Conservation (phyloP, 2,797 vertebrate genomes). For the Brachymystax lenok region DNA sequence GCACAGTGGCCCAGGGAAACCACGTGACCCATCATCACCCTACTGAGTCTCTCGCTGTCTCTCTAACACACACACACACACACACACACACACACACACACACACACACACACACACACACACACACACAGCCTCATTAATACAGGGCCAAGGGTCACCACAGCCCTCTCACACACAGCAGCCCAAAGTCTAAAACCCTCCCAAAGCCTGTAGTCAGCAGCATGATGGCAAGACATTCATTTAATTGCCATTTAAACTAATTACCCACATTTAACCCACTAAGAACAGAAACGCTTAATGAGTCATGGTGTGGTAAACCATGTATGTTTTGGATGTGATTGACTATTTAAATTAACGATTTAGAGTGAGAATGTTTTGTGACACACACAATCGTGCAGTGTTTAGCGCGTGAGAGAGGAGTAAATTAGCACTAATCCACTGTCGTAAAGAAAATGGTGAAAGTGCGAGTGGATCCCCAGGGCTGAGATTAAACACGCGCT, state of each 20-base stretch:
- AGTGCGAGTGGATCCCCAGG: slow-evolving; percentile 18
- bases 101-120: not conserved
- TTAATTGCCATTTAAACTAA: slow-evolving; percentile 13
- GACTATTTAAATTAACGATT: slow-evolving; percentile 11
- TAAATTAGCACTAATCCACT: not conserved
- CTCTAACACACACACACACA: not conserved
- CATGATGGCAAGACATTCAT: not conserved
- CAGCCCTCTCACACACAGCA: slow-evolving; percentile 1
- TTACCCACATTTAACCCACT: slow-evolving; percentile 3
- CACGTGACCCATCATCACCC: not conserved
- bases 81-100: slow-evolving; percentile 1
- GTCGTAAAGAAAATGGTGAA: not conserved
- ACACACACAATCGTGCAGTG: not conserved
- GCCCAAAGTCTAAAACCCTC: not conserved
- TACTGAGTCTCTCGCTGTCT: not conserved
- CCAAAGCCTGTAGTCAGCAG: not conserved
- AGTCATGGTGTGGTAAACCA: not conserved
- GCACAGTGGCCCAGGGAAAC: not conserved
- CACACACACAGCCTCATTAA: slow-evolving; percentile 5
- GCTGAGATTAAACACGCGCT: slow-evolving; percentile 35
- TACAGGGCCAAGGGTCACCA: not conserved
- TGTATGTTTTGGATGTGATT: not conserved
- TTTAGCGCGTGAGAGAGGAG: not conserved
- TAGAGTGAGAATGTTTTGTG: not conserved
- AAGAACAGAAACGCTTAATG: slow-evolving; percentile 10